A percentile compares a stretch with the other conserved stretches of the same genome.
phyloP scores from a whole-genome alignment of 2,888 invertebrate genomes.

The Papilio gigon region DNA sequence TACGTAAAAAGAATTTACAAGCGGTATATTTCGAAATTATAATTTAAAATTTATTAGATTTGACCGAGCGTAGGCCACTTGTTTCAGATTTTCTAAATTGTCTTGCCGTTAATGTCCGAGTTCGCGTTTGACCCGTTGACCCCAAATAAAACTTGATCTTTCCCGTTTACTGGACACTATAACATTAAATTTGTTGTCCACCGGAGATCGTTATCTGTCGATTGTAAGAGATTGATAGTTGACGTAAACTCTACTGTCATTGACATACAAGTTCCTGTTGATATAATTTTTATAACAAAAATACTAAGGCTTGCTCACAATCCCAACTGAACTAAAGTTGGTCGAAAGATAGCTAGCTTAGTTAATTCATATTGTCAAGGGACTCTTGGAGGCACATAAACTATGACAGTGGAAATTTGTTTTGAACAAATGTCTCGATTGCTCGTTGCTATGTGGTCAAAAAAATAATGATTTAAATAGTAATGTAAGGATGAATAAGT shows the following conservation, averaged over 20 bases:
- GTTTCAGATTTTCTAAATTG: conserved; percentile 37
- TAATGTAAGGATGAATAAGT: not conserved
- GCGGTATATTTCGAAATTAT: conserved; percentile 12
- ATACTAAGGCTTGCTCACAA: too few species aligned
- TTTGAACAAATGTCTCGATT: too few species aligned
- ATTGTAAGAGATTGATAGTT: conserved; percentile 31
- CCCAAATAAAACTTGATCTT: conserved; percentile 40
- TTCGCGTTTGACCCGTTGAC: conserved; percentile 38
- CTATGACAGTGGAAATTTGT: too few species aligned
- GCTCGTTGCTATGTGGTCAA: too few species aligned
- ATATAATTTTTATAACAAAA: not conserved
- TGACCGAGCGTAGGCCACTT: conserved; percentile 30
- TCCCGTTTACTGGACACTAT: conserved; percentile 34
- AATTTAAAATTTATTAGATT: conserved; percentile 25
- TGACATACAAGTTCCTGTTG: not conserved
- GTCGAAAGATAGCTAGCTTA: too few species aligned
- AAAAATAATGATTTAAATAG: not conserved
- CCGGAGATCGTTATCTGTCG: conserved; percentile 32
- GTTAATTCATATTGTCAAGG: too few species aligned
- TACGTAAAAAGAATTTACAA: not conserved
- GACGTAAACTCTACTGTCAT: conserved; percentile 6
- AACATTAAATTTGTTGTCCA: conserved; percentile 32
- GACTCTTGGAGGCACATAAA: not conserved
- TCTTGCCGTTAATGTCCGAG: conserved; percentile 30
- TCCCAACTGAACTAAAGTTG: too few species aligned